Evolutionary conservation across 1,140 invertebrate species (phyloP), one percentile per base, ranked within the genome.

Genomic region (Batillaria attramentaria): DNA sequence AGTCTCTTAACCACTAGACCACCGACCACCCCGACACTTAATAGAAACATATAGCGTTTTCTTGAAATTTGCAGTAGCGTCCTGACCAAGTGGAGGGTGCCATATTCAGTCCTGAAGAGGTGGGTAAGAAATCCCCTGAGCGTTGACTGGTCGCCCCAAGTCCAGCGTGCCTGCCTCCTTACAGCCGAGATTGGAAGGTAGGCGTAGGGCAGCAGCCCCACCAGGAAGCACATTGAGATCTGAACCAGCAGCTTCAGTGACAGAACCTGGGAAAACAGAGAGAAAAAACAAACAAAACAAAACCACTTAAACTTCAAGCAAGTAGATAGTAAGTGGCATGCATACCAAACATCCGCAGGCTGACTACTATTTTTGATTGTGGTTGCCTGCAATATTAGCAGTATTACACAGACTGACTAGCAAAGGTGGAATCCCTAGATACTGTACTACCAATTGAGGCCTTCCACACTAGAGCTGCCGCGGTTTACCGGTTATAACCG

Each of bases 111-210:
- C 18, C 89, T 78, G 0, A 89, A 79, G 0, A 91, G 41, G 79
- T 91, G 89, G n/a, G 62, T 88, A 2, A 89, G 33, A 60, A 91
- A 87, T n/a, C 89, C 89, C 8, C n/a, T 2, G 10, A 89, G 0
- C 24, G 84, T 80, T 35, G 84, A 80, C 80, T 90, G 89, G 76
- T 91, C 87, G 68, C 89, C 89, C 89, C 89, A 91, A 0, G 89
- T 89, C 86, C 86, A 91, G 31, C 87, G 79, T 6, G 85, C 85
- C 20, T 77, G 46, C 46, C 82, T 82, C 31, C 78, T 66, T 31
- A 75, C 70, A 13, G 88, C 79, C n/a, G 89, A 87, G 6, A 89
- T 8, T 13, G 88, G 87, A 20, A 91, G 79, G 74, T 91, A 89
- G 6, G 88, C 24, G 76, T 91, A 91, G 13, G 89, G 89, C 28